phyloP scores from a whole-genome alignment of 2,888 invertebrate genomes.

The Drosophila quinaria region DNA sequence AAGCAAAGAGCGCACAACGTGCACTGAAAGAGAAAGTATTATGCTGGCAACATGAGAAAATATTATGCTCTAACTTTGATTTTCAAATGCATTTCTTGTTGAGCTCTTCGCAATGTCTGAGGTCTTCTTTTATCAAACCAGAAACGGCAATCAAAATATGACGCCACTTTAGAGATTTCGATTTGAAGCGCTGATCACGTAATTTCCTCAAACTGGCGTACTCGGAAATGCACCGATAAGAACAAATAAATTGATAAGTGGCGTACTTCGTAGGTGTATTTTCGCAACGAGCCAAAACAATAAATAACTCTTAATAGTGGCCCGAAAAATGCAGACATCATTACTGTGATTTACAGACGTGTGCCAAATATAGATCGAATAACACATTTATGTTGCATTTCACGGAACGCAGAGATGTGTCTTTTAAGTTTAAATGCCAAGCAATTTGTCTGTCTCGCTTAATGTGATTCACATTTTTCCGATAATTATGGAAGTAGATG shows the following conservation, averaged over 20 bases:
- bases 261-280: slow-evolving; percentile 11
- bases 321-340: slow-evolving; percentile 21
- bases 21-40: slow-evolving; percentile 58
- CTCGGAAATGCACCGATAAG: slow-evolving; percentile 66
- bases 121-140: slow-evolving; percentile 68
- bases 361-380: slow-evolving; percentile 16
- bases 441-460: slow-evolving; percentile 36
- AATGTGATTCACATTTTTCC: slow-evolving; percentile 49
- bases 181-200: slow-evolving; percentile 62
- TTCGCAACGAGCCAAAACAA: slow-evolving; percentile 23
- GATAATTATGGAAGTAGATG: slow-evolving; percentile 41
- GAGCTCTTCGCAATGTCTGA: slow-evolving; percentile 21
- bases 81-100: slow-evolving; percentile 43
- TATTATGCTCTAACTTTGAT: slow-evolving; percentile 25
- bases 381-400: slow-evolving; percentile 37
- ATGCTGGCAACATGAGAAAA: slow-evolving; percentile 44
- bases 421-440: slow-evolving; percentile 13
- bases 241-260: slow-evolving; percentile 26
- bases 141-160: slow-evolving; percentile 56
- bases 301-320: slow-evolving; percentile 41
- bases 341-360: slow-evolving; percentile 22
- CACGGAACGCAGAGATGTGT: slow-evolving; percentile 34
- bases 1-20: slow-evolving; percentile 48
- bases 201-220: slow-evolving; percentile 49
- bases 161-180: slow-evolving; percentile 51